Percentiles rank a stretch among this genome's conserved stretches.
phyloP scores from a whole-genome alignment of 2,888 invertebrate species.

The Agriopis leucophaearia region DNA sequence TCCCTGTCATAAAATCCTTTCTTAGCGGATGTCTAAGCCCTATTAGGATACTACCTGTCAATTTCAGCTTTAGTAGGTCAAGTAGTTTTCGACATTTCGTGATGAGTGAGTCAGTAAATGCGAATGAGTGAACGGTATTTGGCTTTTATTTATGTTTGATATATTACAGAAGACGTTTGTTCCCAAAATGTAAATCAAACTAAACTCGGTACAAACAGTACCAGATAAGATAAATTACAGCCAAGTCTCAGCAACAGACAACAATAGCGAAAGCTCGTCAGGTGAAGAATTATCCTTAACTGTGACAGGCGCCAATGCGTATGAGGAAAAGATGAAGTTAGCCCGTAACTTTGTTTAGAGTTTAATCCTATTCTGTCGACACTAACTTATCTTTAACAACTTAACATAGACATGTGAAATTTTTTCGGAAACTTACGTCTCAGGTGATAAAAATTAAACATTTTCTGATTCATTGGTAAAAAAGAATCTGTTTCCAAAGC shows the following conservation, averaged over 20 bases:
- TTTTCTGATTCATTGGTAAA: background rate
- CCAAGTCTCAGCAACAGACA: conserved; percentile 34
- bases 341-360: conserved; percentile 33
- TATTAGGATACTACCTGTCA: no score
- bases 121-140: no score
- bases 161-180: conserved; percentile 1
- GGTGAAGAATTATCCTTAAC: conserved; percentile 39
- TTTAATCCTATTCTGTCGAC: conserved; percentile 25
- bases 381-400: conserved; percentile 8
- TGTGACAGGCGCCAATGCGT: conserved; percentile 38
- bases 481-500: background rate
- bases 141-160: background rate
- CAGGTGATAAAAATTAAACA: background rate
- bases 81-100: no score
- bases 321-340: conserved; percentile 30
- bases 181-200: conserved; percentile 18
- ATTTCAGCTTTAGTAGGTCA: no score
- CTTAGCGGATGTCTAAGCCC: no score
- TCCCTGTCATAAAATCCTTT: no score
- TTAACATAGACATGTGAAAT: conserved; percentile 12
- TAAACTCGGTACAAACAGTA: conserved; percentile 27
- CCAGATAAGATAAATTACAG: conserved; percentile 34
- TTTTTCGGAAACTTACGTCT: conserved; percentile 1
- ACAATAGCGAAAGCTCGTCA: conserved; percentile 36
- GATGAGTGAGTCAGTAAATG: no score